Evolutionary conservation across 2,797 vertebrate genomes (phyloP), one percentile per base, ranked within the genome.

Genomic region (Babyrousa celebensis): DNA sequence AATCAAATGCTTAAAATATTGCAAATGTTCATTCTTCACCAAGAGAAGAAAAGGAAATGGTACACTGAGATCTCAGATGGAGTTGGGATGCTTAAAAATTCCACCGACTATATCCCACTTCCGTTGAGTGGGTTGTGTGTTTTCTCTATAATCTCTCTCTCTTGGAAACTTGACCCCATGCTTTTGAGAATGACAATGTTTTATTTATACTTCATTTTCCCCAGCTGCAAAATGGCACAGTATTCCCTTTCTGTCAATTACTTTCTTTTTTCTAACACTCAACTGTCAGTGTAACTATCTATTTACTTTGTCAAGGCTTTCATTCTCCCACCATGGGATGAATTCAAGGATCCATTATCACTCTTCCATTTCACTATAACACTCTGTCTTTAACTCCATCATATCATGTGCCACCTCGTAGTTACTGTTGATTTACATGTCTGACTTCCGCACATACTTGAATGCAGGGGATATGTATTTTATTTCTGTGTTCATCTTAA

Each of bases 171-270:
- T 92, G 7, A 91, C 8, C 4, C 17, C 70, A 54, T 16, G 25
- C n/a, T 94, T 78, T 89, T 67, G 36, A 75, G 48, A 84, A 52
- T 60, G 52, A 43, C 18, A 86, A 25, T 70, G 11, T 20, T 85
- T 88, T 67, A 95, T 85, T 95, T 95, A 68, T 8, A 63, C 48
- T 75, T 85, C 72, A 58, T 7, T 87, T 88, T 32, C 11, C 16
- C 36, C 77, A 87, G 18, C 56, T 96, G 48, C 65, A 92, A 97
- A 68, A 75, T 70, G 20, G 40, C 63, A 60, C 25, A 43, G 6
- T 18, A 75, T 90, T 84, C 15, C n/a, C 27, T 63, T 16, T 43
- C 78, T 32, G 11, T 58, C 79, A 77, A 17, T 75, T 60, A 84
- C 32, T 56, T 36, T 16, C n/a, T 89, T 91, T 89, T 58, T 8